A percentile compares a stretch with the other conserved stretches of the same genome.
Conservation (phyloP, 2,888 invertebrate species). For the Chamaedrilus cognettii region DNA sequence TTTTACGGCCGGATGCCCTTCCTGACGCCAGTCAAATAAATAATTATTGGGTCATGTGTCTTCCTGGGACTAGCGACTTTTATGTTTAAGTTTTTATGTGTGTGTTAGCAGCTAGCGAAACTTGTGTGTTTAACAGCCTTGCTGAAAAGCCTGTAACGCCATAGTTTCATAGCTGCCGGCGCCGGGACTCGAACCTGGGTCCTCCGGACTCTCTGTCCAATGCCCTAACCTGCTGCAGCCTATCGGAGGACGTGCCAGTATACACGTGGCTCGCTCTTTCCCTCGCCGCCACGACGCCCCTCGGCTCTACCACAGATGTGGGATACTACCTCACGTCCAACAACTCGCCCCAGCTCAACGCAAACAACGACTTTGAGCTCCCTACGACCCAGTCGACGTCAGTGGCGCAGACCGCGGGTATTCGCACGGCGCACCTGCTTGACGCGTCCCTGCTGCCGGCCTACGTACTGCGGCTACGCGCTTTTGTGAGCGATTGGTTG, state of each 20-base stretch:
- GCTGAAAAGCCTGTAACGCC: too few species aligned
- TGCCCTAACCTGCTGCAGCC: too few species aligned
- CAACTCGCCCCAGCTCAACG: background rate
- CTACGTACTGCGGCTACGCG: background rate
- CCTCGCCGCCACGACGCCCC: background rate
- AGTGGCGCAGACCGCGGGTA: background rate
- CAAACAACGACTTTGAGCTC: background rate
- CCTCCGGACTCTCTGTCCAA: too few species aligned
- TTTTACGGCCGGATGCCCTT: too few species aligned
- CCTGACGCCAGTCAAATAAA: too few species aligned
- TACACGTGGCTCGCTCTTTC: background rate
- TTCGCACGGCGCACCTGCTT: background rate
- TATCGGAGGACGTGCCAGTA: constrained; percentile 1
- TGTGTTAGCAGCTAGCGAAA: too few species aligned
- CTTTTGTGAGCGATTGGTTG: constrained; percentile 2
- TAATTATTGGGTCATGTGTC: too few species aligned
- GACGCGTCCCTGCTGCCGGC: background rate
- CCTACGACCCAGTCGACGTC: background rate
- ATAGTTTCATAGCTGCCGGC: too few species aligned
- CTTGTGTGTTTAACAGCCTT: too few species aligned
- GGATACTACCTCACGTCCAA: constrained; percentile 1
- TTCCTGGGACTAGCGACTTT: too few species aligned
- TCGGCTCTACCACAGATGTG: background rate
- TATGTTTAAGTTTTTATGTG: too few species aligned
- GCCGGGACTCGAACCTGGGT: too few species aligned